Conservation (phyloP, 2,888 invertebrate genomes). For the Cremastinae sp. region DNA sequence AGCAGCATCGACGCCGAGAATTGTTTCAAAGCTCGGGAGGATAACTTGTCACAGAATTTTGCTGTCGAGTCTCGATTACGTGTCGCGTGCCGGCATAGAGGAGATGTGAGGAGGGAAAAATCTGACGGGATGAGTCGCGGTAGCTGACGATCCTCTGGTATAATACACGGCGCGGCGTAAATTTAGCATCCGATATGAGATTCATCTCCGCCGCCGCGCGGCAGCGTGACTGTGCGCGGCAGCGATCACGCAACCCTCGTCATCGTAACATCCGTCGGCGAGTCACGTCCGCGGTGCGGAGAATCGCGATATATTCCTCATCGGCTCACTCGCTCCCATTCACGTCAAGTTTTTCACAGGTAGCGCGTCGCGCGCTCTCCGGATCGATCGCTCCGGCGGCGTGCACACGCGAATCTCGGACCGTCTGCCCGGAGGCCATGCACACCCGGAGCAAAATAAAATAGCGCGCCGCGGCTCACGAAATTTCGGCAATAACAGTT, state of each 20-base stretch:
- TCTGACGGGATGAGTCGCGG: conserved; percentile 2
- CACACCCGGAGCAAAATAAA: no score
- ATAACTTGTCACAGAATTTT: no score
- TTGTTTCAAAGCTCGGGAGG: no score
- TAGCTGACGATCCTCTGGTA: conserved; percentile 29
- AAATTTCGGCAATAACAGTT: conserved; percentile 45
- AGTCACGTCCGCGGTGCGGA: conserved; percentile 11
- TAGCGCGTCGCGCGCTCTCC: no score
- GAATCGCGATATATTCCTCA: conserved; percentile 7
- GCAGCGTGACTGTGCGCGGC: conserved; percentile 22
- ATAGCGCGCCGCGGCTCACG: background rate
- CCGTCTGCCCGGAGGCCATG: no score
- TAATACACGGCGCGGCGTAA: conserved; percentile 55
- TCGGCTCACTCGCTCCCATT: background rate
- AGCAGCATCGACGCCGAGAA: no score
- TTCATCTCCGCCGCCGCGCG: conserved; percentile 41
- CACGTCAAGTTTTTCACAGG: background rate
- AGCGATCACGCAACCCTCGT: conserved; percentile 2
- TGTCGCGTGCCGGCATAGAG: no score
- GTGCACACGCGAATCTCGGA: no score
- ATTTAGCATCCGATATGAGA: conserved; percentile 57
- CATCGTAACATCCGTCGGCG: conserved; percentile 5
- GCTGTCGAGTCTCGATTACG: no score
- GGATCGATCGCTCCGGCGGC: no score
- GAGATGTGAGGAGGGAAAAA: background rate